Evolutionary conservation across 2,797 vertebrate species (phyloP).

Genomic region (Crocodylus rhombifer): DNA sequence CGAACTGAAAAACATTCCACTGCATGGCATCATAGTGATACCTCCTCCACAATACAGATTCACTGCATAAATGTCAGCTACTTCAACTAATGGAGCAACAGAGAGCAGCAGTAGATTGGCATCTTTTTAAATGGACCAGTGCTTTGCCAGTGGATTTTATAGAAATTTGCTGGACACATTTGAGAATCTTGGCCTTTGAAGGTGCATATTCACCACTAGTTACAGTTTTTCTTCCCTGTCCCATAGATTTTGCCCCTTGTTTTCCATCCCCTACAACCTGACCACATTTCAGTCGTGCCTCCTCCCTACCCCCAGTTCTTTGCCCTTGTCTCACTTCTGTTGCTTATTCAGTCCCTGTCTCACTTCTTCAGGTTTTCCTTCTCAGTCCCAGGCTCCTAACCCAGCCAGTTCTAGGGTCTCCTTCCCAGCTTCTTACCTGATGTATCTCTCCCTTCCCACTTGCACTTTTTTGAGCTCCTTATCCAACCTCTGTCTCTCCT

Average conservation of each 20-base stretch:
- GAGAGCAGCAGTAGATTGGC: neutral
- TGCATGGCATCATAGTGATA: neutral
- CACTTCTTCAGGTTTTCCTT: neutral
- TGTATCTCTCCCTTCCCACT: too few relatives aligned
- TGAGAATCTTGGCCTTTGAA: neutral
- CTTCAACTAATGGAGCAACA: constrained; percentile 14
- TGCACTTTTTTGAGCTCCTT: too few relatives aligned
- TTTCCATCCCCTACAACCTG: neutral
- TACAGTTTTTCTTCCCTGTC: neutral
- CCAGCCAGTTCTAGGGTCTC: neutral
- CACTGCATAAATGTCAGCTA: neutral
- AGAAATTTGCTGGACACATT: neutral
- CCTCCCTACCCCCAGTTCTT: neutral
- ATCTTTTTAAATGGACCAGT: neutral
- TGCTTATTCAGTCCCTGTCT: neutral
- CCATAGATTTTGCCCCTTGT: too few relatives aligned
- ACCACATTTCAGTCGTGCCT: neutral
- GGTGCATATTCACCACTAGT: neutral
- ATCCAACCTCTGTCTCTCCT: too few relatives aligned
- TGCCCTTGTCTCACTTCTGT: neutral
- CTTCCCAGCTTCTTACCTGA: neutral
- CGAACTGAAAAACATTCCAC: neutral
- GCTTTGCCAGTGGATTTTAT: neutral
- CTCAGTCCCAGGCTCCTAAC: neutral
- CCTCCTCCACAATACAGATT: neutral